Evolutionary conservation across 2,888 invertebrate species (phyloP).

Genomic region (Dascillus cervinus): DNA sequence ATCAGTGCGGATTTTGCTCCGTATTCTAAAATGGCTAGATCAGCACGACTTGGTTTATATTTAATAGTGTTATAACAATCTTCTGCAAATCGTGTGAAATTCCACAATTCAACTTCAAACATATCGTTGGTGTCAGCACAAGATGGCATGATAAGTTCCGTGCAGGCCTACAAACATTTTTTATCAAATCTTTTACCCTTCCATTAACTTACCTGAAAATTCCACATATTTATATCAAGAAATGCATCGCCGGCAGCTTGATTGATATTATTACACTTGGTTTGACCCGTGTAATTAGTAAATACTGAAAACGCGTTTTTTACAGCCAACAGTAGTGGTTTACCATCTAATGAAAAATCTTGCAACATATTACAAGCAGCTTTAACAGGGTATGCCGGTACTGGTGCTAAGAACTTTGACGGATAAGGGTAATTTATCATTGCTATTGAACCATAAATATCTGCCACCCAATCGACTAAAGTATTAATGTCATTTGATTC

Average conservation of each 20-base stretch:
- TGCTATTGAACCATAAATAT: slow-evolving; percentile 72
- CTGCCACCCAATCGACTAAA: slow-evolving; percentile 63
- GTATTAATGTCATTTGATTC: slow-evolving; percentile 48
- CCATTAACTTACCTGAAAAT: slow-evolving; percentile 58
- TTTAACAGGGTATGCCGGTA: slow-evolving; percentile 81
- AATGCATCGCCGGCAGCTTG: slow-evolving; percentile 48
- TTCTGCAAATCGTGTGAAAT: slow-evolving; percentile 56
- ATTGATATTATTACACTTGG: slow-evolving; percentile 59
- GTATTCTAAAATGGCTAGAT: slow-evolving; percentile 66
- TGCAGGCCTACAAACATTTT: slow-evolving; percentile 61
- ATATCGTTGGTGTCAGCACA: slow-evolving; percentile 69
- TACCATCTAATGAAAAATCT: slow-evolving; percentile 41
- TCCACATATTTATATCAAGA: slow-evolving; percentile 68
- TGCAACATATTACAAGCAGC: slow-evolving; percentile 51
- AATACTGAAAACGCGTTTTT: slow-evolving; percentile 65
- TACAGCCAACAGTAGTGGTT: slow-evolving; percentile 52
- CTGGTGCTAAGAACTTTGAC: slow-evolving; percentile 68
- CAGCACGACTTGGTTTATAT: slow-evolving; percentile 51
- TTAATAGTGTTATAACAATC: slow-evolving; percentile 64
- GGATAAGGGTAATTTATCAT: slow-evolving; percentile 96
- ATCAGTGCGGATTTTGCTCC: slow-evolving; percentile 77
- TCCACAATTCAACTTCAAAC: slow-evolving; percentile 73
- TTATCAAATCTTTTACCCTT: not conserved
- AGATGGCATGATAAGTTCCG: slow-evolving; percentile 96
- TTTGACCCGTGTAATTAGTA: slow-evolving; percentile 71